Evolutionary conservation across 2,113 vertebrate species (phyloP).

Genomic region (Eulemur rufifrons): DNA sequence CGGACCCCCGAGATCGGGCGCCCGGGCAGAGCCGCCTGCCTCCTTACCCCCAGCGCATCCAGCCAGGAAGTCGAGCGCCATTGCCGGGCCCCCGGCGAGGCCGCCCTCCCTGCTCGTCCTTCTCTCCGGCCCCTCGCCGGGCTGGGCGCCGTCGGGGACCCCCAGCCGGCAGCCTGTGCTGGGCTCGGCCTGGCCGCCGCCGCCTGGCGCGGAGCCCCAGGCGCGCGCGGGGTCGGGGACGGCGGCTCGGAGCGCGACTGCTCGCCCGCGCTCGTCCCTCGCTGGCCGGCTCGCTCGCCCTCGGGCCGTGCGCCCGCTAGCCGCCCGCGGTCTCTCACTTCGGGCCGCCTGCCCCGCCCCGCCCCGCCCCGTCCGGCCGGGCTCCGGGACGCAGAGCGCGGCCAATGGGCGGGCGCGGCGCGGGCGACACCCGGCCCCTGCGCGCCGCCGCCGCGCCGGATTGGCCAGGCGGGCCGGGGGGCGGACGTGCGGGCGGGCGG

Average conservation of each 20-base stretch:
- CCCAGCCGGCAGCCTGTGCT: background rate
- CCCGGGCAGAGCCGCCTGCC: background rate
- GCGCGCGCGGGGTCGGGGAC: background rate
- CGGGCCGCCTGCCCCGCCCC: conserved; percentile 26
- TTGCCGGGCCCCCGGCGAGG: conserved; percentile 41
- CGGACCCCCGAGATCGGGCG: background rate
- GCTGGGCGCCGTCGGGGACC: background rate
- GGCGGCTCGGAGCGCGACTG: background rate
- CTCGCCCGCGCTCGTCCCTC: background rate
- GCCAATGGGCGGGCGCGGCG: conserved; percentile 82
- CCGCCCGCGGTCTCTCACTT: background rate
- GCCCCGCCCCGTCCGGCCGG: background rate
- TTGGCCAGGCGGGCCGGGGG: conserved; percentile 33
- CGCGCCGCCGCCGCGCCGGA: background rate
- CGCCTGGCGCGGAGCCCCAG: background rate
- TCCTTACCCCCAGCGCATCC: conserved; percentile 94
- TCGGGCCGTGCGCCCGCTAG: rapidly evolving
- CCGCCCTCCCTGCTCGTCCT: background rate
- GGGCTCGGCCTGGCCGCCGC: background rate
- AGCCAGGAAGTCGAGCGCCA: conserved; percentile 94
- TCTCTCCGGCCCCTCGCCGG: background rate
- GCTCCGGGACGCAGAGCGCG: background rate
- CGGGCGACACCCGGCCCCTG: conserved; percentile 85
- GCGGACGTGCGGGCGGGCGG: background rate
- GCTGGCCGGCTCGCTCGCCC: background rate